Conservation (phyloP, 2,888 invertebrate genomes). For the Thyatira batis region DNA sequence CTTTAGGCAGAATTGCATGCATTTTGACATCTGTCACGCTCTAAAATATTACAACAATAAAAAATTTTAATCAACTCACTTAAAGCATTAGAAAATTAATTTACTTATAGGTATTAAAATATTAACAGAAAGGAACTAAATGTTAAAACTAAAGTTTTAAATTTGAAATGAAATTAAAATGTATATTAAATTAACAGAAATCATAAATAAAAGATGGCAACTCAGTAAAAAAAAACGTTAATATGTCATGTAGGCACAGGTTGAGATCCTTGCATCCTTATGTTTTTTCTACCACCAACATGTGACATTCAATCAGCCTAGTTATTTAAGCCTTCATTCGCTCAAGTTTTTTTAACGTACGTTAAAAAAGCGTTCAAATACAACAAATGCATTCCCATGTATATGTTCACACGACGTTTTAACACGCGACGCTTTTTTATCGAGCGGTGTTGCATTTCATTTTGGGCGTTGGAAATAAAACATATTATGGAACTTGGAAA, state of each 20-base stretch:
- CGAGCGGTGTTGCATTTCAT: too few species aligned
- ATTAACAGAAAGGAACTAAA: constrained; percentile 5
- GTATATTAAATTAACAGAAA: neutral
- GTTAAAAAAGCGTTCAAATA: too few species aligned
- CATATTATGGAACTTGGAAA: too few species aligned
- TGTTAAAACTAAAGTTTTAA: neutral
- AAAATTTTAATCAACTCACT: constrained; percentile 28
- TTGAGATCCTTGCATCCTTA: neutral
- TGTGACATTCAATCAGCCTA: constrained; percentile 10
- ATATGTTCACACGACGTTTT: too few species aligned
- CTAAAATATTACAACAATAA: constrained; percentile 64
- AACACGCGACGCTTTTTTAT: too few species aligned
- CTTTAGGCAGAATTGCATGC: constrained; percentile 73
- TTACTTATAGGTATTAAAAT: constrained; percentile 8
- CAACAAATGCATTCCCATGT: too few species aligned
- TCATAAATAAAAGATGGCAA: neutral
- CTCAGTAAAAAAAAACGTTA: constrained; percentile 8
- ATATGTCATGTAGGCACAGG: neutral
- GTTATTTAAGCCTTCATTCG: too few species aligned
- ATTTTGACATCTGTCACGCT: constrained; percentile 77
- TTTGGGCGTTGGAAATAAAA: too few species aligned
- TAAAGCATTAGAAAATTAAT: constrained; percentile 13
- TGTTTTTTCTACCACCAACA: neutral
- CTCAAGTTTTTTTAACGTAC: too few species aligned
- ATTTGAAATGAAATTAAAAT: neutral